A percentile compares a stretch with the other conserved stretches of the same genome.
Conservation (phyloP, 2,113 vertebrate species). For the Gnathonemus echidnorhynchus region DNA sequence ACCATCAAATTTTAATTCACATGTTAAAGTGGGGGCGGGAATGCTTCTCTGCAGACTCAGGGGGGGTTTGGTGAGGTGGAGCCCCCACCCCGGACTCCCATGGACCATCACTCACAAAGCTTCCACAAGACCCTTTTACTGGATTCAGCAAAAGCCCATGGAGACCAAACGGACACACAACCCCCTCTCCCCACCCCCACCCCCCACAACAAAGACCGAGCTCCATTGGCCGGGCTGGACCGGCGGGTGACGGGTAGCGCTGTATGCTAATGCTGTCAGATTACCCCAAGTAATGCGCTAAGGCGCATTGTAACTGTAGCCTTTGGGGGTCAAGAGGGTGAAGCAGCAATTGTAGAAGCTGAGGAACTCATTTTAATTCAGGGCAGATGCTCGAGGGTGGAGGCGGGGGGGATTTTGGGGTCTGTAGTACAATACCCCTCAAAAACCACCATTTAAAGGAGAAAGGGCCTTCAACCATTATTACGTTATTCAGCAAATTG, state of each 20-base stretch:
- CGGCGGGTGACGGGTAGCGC: neutral
- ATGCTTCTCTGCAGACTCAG: neutral
- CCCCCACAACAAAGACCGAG: neutral
- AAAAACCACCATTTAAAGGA: slow-evolving; percentile 12
- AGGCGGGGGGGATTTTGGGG: slow-evolving; percentile 3
- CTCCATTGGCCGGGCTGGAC: neutral
- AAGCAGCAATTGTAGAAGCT: slow-evolving; percentile 11
- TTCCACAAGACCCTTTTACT: neutral
- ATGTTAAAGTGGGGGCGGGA: neutral
- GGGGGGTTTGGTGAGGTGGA: neutral
- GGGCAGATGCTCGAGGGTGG: neutral
- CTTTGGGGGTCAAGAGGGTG: slow-evolving; percentile 16
- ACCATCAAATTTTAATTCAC: neutral
- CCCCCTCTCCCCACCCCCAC: neutral
- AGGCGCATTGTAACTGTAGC: neutral
- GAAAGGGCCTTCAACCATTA: slow-evolving; percentile 7
- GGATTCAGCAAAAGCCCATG: neutral
- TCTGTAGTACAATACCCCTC: slow-evolving; percentile 16
- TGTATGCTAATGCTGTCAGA: slow-evolving; percentile 9
- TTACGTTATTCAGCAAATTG: slow-evolving; percentile 14
- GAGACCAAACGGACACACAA: neutral
- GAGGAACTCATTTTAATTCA: slow-evolving; percentile 22
- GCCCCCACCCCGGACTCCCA: neutral
- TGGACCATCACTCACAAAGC: neutral
- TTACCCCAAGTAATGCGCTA: slow-evolving; percentile 11